phyloP scores from a whole-genome alignment of 2,888 invertebrate genomes.

The Bimastos eiseni region DNA sequence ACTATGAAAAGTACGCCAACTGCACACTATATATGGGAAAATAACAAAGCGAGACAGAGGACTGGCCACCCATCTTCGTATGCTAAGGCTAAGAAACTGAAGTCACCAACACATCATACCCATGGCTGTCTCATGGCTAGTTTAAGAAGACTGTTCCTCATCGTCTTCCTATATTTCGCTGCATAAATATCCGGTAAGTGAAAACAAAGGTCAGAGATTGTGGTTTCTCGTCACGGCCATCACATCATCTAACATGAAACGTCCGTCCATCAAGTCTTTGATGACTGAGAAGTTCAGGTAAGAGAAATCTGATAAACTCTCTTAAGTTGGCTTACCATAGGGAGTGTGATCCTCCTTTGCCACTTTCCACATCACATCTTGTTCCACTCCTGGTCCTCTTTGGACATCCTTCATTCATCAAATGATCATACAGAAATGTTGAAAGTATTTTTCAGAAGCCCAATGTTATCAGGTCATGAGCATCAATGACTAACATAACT shows the following conservation, averaged over 20 bases:
- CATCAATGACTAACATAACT: neutral
- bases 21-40: too few relatives aligned
- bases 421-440: neutral
- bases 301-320: neutral
- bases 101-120: too few relatives aligned
- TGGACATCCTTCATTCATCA: conserved; percentile 8
- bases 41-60: too few relatives aligned
- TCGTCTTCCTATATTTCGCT: too few relatives aligned
- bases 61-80: too few relatives aligned
- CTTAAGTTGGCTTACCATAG: neutral
- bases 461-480: neutral
- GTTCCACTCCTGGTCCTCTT: conserved; percentile 9
- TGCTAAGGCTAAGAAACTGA: too few relatives aligned
- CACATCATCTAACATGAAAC: neutral
- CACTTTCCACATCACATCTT: conserved; percentile 21
- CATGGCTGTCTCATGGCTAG: too few relatives aligned
- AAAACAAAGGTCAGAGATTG: neutral
- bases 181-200: too few relatives aligned
- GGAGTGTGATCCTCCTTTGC: conserved; percentile 21
- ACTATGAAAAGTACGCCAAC: too few relatives aligned
- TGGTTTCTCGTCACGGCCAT: neutral
- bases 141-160: too few relatives aligned
- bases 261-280: neutral
- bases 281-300: neutral
- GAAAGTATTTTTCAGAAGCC: neutral